Conservation (phyloP, 2,113 vertebrate genomes). For the Neodontobutis hainanensis region DNA sequence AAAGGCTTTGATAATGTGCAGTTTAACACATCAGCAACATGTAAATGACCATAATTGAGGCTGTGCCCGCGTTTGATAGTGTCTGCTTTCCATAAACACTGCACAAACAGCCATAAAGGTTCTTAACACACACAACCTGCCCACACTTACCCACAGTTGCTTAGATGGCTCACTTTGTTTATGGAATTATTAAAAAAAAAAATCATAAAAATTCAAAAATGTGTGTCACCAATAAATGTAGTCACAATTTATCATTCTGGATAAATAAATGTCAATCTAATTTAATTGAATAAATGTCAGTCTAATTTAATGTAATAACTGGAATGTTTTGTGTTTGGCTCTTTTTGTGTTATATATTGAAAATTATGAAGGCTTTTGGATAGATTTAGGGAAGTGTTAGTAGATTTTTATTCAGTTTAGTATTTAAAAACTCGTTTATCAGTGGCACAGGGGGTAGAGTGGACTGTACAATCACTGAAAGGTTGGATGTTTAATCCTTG, state of each 20-base stretch:
- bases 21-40: constrained; percentile 27
- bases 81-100: constrained; percentile 21
- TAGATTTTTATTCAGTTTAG: too few species aligned
- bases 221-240: not conserved
- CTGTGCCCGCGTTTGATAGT: constrained; percentile 41
- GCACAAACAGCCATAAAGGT: constrained; percentile 8
- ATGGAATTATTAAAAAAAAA: too few species aligned
- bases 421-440: too few species aligned
- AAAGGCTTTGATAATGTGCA: constrained; percentile 32
- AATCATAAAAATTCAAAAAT: too few species aligned
- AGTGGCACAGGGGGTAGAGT: too few species aligned
- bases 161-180: not conserved
- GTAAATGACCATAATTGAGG: constrained; percentile 24
- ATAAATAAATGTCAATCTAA: too few species aligned
- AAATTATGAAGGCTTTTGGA: too few species aligned
- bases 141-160: not conserved
- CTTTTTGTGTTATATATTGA: too few species aligned
- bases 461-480: too few species aligned
- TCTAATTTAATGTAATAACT: not conserved
- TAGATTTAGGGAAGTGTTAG: too few species aligned
- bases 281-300: not conserved
- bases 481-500: too few species aligned
- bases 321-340: not conserved
- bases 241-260: too few species aligned
- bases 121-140: constrained; percentile 12